Evolutionary conservation across 2,888 invertebrate species (phyloP), one percentile per base, ranked within the genome.

Genomic region (Hirtodrosophila alboralis): DNA sequence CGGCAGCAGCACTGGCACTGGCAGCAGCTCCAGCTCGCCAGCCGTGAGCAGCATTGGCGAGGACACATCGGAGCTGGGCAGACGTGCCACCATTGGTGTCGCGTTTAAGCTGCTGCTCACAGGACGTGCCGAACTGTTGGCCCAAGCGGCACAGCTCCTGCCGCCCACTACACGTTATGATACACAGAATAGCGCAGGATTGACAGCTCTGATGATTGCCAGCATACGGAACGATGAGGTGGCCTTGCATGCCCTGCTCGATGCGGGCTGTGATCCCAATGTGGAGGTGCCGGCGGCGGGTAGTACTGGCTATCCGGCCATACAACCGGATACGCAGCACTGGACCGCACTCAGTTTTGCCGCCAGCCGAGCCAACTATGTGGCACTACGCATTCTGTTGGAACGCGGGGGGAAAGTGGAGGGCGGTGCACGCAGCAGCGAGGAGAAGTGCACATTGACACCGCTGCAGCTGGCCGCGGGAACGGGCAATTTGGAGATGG

Each of bases 261-360:
- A 97, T 89, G 93, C 95, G 0, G 96, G 96, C 0, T 96, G 96
- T 2, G 95, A 96, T 79, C 93, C 95, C 0, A 96, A 97, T 87
- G 91, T 95, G 1, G 96, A 97, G 91, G 96, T 96, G 8, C 95
- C 94, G 3, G 67, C 87, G 0, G 80, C 88, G 1, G 84, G 87
- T 1, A 60, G 62, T 37, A 91, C 92, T 6, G 92, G 91, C 56
- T 91, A 91, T 73, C 91, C 92, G 5, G 92, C 92, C 23, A 91
- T 93, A 7, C 93, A 93, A 91, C 93, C 45, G n/a, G 95, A 95
- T 84, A 94, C 93, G 0, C 95, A 95, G 73, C 93, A 95, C 81
- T 97, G 97, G 97, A 97, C 97, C 0, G 96, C 97, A 0, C 91
- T 97, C 10, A 96, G 96, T 27, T 97, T 96, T 90, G 95, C 96